Evolutionary conservation across 2,113 vertebrate genomes (phyloP).

Genomic region (Spermophilus dauricus): DNA sequence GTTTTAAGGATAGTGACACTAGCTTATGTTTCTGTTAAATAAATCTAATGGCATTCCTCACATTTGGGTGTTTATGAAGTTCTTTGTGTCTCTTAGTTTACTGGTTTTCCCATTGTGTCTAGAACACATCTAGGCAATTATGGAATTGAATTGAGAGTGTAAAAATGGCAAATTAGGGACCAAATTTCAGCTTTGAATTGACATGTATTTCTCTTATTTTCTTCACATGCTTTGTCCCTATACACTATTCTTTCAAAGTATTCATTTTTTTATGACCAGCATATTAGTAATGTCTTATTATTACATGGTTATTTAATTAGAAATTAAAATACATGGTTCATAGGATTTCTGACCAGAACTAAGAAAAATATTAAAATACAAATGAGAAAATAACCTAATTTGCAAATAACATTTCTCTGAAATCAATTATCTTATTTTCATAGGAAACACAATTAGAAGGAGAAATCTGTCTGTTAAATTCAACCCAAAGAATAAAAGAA

Average conservation of each 20-base stretch:
- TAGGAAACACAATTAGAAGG: slow-evolving; percentile 81
- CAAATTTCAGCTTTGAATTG: slow-evolving; percentile 66
- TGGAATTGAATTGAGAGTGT: slow-evolving; percentile 31
- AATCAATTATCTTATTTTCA: slow-evolving; percentile 89
- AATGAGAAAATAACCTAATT: slow-evolving; percentile 86
- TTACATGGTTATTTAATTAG: slow-evolving; percentile 79
- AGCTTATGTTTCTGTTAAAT: slow-evolving; percentile 5
- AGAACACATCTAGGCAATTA: slow-evolving; percentile 46
- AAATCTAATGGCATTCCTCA: slow-evolving; percentile 3
- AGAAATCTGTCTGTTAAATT: slow-evolving; percentile 80
- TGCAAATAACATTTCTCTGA: slow-evolving; percentile 87
- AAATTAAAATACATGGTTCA: slow-evolving; percentile 74
- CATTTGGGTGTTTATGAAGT: slow-evolving; percentile 21
- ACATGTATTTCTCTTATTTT: slow-evolving; percentile 55
- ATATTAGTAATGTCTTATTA: slow-evolving; percentile 62
- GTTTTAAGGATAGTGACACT: neutral
- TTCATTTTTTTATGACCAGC: slow-evolving; percentile 57
- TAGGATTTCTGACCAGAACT: slow-evolving; percentile 69
- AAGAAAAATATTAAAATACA: slow-evolving; percentile 79
- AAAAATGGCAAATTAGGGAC: slow-evolving; percentile 60
- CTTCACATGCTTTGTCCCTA: slow-evolving; percentile 39
- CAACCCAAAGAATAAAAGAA: slow-evolving; percentile 85
- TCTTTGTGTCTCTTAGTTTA: slow-evolving; percentile 53
- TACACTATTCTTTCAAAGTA: slow-evolving; percentile 50
- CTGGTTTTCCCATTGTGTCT: neutral